Evolutionary conservation across 92 coral and sea anemone species (phyloP).

Genomic region (Epizoanthus stellaris): DNA sequence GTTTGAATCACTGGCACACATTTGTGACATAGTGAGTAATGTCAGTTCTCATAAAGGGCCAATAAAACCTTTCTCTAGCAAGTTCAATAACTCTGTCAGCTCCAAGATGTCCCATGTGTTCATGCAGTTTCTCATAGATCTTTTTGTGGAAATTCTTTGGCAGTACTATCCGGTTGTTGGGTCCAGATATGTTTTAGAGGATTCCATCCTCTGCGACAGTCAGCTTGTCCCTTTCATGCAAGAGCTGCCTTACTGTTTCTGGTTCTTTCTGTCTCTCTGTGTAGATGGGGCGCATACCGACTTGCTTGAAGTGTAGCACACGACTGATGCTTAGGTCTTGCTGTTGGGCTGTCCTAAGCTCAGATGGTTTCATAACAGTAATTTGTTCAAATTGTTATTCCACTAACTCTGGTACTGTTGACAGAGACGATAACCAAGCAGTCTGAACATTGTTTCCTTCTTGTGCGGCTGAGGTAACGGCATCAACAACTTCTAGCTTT

Average conservation of each 20-base stretch:
- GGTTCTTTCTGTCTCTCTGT: slow-evolving; percentile 46
- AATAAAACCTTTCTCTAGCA: slow-evolving; percentile 67
- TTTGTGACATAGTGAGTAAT: slow-evolving; percentile 53
- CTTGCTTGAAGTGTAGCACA: slow-evolving; percentile 48
- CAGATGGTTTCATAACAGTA: slow-evolving; percentile 16
- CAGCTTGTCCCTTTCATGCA: slow-evolving; percentile 55
- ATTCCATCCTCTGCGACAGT: slow-evolving; percentile 30
- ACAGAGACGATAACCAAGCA: slow-evolving; percentile 31
- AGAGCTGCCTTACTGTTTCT: slow-evolving; percentile 40
- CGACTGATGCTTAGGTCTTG: slow-evolving; percentile 45
- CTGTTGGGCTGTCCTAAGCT: slow-evolving; percentile 44
- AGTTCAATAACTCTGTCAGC: slow-evolving; percentile 44
- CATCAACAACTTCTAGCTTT: slow-evolving; percentile 28
- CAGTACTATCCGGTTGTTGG: slow-evolving; percentile 39
- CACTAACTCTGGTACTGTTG: slow-evolving; percentile 14
- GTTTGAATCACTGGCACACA: slow-evolving; percentile 64
- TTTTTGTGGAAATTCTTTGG: slow-evolving; percentile 33
- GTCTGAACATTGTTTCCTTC: slow-evolving; percentile 9
- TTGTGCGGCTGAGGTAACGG: slow-evolving; percentile 23
- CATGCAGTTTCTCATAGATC: slow-evolving; percentile 55
- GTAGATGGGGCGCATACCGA: slow-evolving; percentile 31
- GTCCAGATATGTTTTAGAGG: slow-evolving; percentile 11
- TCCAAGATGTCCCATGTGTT: slow-evolving; percentile 63
- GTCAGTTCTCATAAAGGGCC: slow-evolving; percentile 63
- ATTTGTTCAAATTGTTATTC: slow-evolving; percentile 9